These are phyloP conservation scores for Drosophila repletoides DNA, from an alignment of 1,140 invertebrate species.

Conservation along the genomic window DNA sequence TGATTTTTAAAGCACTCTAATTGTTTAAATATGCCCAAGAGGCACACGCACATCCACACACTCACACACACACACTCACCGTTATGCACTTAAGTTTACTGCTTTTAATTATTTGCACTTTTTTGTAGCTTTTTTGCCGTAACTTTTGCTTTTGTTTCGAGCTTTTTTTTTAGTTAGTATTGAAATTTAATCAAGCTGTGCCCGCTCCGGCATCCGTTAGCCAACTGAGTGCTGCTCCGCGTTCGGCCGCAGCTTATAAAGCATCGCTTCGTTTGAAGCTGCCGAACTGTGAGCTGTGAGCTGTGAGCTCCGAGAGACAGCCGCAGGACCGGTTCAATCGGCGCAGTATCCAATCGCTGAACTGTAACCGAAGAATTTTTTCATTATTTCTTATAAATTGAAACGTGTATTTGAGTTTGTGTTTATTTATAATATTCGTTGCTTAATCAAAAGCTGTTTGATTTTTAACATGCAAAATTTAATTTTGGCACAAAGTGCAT, in stretches of 20 bases:
- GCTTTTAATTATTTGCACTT: conserved; percentile 75
- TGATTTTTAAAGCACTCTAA: conserved; percentile 44
- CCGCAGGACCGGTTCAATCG: conserved; percentile 67
- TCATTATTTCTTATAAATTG: too few species aligned
- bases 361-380: conserved; percentile 5
- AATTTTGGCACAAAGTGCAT: conserved; percentile 4
- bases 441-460: background rate
- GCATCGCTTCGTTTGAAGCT: conserved; percentile 31
- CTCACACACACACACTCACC: conserved; percentile 50
- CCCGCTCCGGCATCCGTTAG: conserved; percentile 34
- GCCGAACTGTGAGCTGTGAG: background rate
- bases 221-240: conserved; percentile 62
- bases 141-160: conserved; percentile 35
- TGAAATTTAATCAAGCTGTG: conserved; percentile 32
- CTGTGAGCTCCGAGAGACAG: conserved; percentile 9
- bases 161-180: background rate
- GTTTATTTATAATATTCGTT: background rate
- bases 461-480: background rate
- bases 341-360: background rate
- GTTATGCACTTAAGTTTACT: conserved; percentile 65
- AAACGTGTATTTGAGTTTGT: background rate
- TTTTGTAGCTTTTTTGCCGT: conserved; percentile 46
- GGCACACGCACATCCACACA: conserved; percentile 24
- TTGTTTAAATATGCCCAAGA: conserved; percentile 46
- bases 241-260: conserved; percentile 59